Percentiles rank a stretch among this genome's conserved stretches.
Conservation (phyloP, 2,797 vertebrate species). For the Malacoctenus gilli region DNA sequence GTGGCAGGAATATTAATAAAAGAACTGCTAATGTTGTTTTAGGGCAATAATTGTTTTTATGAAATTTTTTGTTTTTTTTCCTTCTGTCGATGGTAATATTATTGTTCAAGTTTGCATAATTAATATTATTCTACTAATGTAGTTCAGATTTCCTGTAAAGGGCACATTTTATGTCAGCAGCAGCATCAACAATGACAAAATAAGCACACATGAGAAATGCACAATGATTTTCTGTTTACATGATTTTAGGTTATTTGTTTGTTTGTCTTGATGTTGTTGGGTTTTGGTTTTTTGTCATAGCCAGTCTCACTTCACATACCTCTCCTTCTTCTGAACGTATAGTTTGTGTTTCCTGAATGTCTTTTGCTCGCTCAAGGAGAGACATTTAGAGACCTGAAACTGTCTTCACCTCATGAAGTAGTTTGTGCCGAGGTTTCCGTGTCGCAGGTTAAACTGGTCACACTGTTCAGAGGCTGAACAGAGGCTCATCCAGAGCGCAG, state of each 20-base stretch:
- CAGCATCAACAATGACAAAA: slow-evolving; percentile 73
- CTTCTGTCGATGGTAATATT: slow-evolving; percentile 75
- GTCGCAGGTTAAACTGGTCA: slow-evolving; percentile 21
- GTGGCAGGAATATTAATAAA: slow-evolving; percentile 41
- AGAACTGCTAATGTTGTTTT: slow-evolving; percentile 72
- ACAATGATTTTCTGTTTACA: slow-evolving; percentile 85
- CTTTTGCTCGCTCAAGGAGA: slow-evolving; percentile 16
- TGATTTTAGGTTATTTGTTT: slow-evolving; percentile 71
- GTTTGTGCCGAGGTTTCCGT: slow-evolving; percentile 7
- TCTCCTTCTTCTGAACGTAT: slow-evolving; percentile 53
- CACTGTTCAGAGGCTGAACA: slow-evolving; percentile 15
- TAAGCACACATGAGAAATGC: slow-evolving; percentile 83
- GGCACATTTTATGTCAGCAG: slow-evolving; percentile 82
- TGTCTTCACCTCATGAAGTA: slow-evolving; percentile 12
- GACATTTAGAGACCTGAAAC: slow-evolving; percentile 10
- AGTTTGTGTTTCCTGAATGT: slow-evolving; percentile 47
- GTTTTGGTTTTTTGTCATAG: slow-evolving; percentile 53
- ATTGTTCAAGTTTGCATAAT: slow-evolving; percentile 81
- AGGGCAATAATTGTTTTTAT: slow-evolving; percentile 75
- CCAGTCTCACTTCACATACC: slow-evolving; percentile 59
- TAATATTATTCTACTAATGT: slow-evolving; percentile 79
- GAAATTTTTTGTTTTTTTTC: slow-evolving; percentile 71
- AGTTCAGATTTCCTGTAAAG: slow-evolving; percentile 82
- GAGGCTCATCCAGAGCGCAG: slow-evolving; percentile 24
- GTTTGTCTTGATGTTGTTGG: background rate